These are phyloP conservation scores for Pegea sp. DNA, from an alignment of 23 tunicate genomes.

Conservation along the genomic window DNA sequence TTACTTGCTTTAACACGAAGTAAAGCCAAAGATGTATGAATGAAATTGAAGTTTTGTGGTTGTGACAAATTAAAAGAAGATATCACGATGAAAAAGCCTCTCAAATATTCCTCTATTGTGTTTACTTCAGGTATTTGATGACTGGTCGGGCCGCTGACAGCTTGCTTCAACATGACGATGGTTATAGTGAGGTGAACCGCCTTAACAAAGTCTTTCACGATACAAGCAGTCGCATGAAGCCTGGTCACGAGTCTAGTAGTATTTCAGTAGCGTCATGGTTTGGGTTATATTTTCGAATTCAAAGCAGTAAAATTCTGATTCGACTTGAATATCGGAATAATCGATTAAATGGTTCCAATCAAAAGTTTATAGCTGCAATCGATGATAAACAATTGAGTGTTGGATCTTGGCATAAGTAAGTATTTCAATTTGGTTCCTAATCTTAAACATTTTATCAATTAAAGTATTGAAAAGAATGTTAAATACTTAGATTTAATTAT, in stretches of 20 bases:
- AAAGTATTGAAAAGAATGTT: background rate
- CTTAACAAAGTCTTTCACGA: constrained; percentile 1
- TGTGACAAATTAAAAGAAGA: too few relatives aligned
- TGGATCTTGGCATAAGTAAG: constrained; percentile 72
- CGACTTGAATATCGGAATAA: constrained; percentile 58
- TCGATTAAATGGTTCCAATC: constrained; percentile 4
- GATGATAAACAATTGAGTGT: constrained; percentile 4
- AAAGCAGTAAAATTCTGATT: constrained; percentile 7
- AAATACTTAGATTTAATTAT: too few relatives aligned
- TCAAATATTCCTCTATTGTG: too few relatives aligned
- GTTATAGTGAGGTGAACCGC: background rate
- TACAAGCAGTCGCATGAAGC: background rate
- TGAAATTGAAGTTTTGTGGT: too few relatives aligned
- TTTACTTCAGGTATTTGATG: constrained; percentile 39
- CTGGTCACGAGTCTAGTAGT: constrained; percentile 2
- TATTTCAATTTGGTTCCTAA: too few relatives aligned
- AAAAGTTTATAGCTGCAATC: constrained; percentile 13
- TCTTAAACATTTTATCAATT: background rate
- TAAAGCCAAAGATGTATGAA: background rate
- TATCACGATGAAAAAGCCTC: too few relatives aligned
- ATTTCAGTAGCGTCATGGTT: constrained; percentile 50
- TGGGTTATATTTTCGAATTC: constrained; percentile 21
- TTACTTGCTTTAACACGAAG: background rate
- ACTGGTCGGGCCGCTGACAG: constrained; percentile 46
- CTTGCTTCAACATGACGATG: background rate